phyloP scores from a whole-genome alignment of 2,113 vertebrate genomes.

The Sakesphorus luctuosus region DNA sequence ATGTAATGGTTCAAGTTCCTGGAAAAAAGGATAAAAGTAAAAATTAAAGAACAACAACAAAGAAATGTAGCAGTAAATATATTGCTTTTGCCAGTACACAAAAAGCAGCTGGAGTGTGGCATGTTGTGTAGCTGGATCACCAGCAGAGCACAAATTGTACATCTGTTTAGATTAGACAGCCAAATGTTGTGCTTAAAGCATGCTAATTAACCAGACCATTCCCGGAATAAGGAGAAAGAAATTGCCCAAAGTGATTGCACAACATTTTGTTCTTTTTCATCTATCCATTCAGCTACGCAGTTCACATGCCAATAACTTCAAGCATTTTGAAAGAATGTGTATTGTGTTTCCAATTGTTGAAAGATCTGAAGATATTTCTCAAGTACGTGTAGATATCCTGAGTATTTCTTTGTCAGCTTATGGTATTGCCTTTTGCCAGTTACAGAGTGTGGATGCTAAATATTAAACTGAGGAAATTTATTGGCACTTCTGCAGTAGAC shows the following conservation, averaged over 20 bases:
- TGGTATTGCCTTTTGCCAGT: not conserved
- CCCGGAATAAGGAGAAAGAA: conserved; percentile 32
- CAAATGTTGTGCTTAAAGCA: conserved; percentile 44
- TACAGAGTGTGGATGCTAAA: not conserved
- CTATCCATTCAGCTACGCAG: not conserved
- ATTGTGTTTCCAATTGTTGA: not conserved
- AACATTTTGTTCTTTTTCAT: conserved; percentile 7
- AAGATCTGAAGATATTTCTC: conserved; percentile 34
- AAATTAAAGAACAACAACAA: not conserved
- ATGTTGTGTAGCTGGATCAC: not conserved
- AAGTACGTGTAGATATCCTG: not conserved
- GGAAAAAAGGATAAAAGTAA: not conserved
- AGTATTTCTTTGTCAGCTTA: not conserved
- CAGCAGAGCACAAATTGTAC: conserved; percentile 36
- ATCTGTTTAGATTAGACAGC: conserved; percentile 43
- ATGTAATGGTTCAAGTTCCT: not conserved
- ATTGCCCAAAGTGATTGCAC: conserved; percentile 20
- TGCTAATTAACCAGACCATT: conserved; percentile 40
- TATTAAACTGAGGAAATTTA: not conserved
- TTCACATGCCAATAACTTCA: conserved; percentile 35
- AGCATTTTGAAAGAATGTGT: conserved; percentile 20
- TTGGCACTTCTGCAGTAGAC: not conserved
- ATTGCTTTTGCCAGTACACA: not conserved
- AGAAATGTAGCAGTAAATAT: not conserved
- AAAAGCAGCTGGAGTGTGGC: conserved; percentile 31